phyloP scores from a whole-genome alignment of 2,888 invertebrate genomes.

The Homarus gammarus region DNA sequence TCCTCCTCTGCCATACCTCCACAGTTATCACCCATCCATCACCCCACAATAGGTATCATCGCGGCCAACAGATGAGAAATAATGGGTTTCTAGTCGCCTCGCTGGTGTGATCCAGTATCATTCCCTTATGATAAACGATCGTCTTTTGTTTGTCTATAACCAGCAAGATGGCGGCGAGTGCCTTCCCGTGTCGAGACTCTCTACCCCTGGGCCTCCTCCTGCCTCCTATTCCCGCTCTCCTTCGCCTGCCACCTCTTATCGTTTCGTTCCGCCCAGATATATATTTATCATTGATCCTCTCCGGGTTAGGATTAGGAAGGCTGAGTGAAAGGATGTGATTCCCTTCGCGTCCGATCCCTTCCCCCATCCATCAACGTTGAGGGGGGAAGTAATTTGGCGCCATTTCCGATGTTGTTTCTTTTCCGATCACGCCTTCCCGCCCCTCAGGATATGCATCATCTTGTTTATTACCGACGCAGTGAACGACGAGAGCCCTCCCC shows the following conservation, averaged over 20 bases:
- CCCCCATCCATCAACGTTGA: constrained; percentile 4
- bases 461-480: background rate
- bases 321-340: constrained; percentile 10
- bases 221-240: background rate
- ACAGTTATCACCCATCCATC: no score
- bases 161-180: constrained; percentile 1
- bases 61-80: background rate
- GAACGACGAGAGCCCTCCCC: no score
- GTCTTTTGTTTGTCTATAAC: constrained; percentile 5
- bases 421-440: constrained; percentile 31
- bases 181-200: background rate
- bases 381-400: constrained; percentile 40
- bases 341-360: background rate
- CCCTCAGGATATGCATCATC: constrained; percentile 6
- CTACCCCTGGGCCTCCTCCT: background rate
- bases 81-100: background rate
- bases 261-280: background rate
- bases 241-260: background rate
- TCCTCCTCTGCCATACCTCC: no score
- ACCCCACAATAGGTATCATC: no score
- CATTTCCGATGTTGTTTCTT: constrained; percentile 34
- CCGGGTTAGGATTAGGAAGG: background rate
- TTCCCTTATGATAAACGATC: background rate
- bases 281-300: background rate
- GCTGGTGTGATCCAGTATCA: background rate